Evolutionary conservation across 2,113 vertebrate species (phyloP).

Genomic region (Pelecanoides urinatrix): DNA sequence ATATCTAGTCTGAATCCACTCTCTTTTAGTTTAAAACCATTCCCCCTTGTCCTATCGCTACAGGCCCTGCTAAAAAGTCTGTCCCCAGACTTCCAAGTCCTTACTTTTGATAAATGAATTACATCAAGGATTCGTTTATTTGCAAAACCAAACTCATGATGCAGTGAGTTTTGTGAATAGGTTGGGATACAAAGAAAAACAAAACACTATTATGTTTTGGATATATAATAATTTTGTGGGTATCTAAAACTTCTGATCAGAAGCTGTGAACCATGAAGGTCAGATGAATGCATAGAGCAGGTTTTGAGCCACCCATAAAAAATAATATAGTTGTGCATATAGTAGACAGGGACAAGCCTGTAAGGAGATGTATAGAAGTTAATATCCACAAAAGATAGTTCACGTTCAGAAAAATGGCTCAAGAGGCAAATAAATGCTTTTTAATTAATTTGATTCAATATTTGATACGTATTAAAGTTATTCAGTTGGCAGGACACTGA

Average conservation of each 20-base stretch:
- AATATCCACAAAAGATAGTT: not conserved
- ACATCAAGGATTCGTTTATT: not conserved
- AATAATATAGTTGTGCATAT: not conserved
- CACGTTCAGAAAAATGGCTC: not conserved
- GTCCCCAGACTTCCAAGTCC: not conserved
- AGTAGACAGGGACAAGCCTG: not conserved
- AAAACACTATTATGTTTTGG: not conserved
- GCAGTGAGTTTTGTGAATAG: not conserved
- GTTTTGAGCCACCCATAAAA: not conserved
- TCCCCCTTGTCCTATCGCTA: not conserved
- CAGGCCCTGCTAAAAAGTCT: not conserved
- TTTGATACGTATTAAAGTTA: not conserved
- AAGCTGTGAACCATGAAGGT: not conserved
- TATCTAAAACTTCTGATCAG: not conserved
- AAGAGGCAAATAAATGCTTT: not conserved
- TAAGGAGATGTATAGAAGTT: not conserved
- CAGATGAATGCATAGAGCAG: not conserved
- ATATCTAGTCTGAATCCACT: not conserved
- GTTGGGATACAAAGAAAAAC: not conserved
- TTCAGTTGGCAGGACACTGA: not conserved
- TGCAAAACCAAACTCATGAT: not conserved
- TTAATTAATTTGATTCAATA: not conserved
- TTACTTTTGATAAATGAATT: not conserved
- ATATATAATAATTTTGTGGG: not conserved
- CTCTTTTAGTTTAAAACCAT: not conserved